A percentile compares a stretch with the other conserved stretches of the same genome.
These are phyloP conservation scores for Venustaconcha ellipsiformis DNA, from an alignment of 1,140 invertebrate genomes.

Conservation along the genomic window DNA sequence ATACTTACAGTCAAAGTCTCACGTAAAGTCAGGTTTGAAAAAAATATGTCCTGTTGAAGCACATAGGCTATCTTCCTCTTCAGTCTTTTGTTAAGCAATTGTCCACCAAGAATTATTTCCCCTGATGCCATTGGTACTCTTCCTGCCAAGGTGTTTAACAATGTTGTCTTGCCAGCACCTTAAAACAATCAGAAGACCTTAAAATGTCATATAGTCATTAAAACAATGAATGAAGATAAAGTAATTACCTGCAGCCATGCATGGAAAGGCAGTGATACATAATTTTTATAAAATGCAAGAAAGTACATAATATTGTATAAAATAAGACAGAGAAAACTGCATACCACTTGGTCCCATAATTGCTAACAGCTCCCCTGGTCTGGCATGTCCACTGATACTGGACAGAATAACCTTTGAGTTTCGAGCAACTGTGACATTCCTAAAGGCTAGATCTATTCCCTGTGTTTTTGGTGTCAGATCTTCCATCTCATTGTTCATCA, in stretches of 20 bases:
- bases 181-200: slow-evolving; percentile 17
- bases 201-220: background rate
- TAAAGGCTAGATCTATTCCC: slow-evolving; percentile 75
- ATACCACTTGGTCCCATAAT: slow-evolving; percentile 87
- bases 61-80: slow-evolving; percentile 86
- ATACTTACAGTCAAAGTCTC: slow-evolving; percentile 81
- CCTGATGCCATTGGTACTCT: slow-evolving; percentile 77
- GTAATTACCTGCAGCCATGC: background rate
- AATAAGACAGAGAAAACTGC: background rate
- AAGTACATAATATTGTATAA: background rate
- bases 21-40: slow-evolving; percentile 82
- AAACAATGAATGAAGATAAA: background rate
- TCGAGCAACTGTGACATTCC: slow-evolving; percentile 74
- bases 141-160: slow-evolving; percentile 80
- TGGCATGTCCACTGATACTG: slow-evolving; percentile 81
- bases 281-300: background rate
- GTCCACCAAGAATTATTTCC: slow-evolving; percentile 80
- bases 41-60: slow-evolving; percentile 87
- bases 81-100: slow-evolving; percentile 81
- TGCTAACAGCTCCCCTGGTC: slow-evolving; percentile 83
- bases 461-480: too few species aligned
- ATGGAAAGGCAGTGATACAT: background rate
- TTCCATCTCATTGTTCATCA: too few species aligned
- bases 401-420: slow-evolving; percentile 74
- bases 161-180: slow-evolving; percentile 85